A percentile compares a stretch with the other conserved stretches of the same genome.
phyloP scores from a whole-genome alignment of 2,113 vertebrate genomes.

The Pelobates fuscus region DNA sequence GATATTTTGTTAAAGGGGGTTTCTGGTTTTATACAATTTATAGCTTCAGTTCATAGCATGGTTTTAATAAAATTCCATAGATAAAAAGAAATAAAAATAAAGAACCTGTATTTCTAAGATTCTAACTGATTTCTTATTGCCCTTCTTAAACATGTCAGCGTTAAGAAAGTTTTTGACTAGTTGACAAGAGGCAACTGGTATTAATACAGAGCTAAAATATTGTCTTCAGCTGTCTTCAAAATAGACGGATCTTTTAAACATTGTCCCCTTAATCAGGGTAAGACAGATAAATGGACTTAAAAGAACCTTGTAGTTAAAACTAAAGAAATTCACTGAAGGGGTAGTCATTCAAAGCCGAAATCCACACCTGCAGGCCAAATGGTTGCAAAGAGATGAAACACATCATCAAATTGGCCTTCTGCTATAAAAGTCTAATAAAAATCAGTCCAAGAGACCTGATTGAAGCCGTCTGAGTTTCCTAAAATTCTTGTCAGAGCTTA shows the following conservation, averaged over 20 bases:
- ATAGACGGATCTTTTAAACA: accelerated
- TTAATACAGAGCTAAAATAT: background rate
- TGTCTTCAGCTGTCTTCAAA: background rate
- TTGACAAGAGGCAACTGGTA: background rate
- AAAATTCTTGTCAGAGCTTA: background rate
- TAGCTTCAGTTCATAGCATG: slow-evolving; percentile 1
- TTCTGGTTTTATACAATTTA: slow-evolving; percentile 53
- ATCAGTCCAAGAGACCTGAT: accelerated
- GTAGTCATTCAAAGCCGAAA: slow-evolving; percentile 37
- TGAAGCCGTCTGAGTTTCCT: background rate
- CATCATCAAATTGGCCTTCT: accelerated
- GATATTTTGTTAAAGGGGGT: slow-evolving; percentile 43
- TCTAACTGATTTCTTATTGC: accelerated
- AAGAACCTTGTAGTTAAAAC: background rate
- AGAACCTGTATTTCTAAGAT: background rate
- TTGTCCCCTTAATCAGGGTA: background rate
- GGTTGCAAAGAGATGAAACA: background rate
- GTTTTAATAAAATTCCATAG: slow-evolving; percentile 34
- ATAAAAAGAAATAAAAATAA: slow-evolving; percentile 5
- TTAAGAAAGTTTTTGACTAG: background rate
- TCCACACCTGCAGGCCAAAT: background rate
- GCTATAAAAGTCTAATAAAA: background rate
- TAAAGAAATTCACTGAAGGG: slow-evolving; percentile 29
- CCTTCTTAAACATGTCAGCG: background rate
- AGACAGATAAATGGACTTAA: slow-evolving; percentile 1